These are phyloP conservation scores for Stichopus horrens DNA, from an alignment of 53 echinoderm and acorn worm species.

Conservation along the genomic window DNA sequence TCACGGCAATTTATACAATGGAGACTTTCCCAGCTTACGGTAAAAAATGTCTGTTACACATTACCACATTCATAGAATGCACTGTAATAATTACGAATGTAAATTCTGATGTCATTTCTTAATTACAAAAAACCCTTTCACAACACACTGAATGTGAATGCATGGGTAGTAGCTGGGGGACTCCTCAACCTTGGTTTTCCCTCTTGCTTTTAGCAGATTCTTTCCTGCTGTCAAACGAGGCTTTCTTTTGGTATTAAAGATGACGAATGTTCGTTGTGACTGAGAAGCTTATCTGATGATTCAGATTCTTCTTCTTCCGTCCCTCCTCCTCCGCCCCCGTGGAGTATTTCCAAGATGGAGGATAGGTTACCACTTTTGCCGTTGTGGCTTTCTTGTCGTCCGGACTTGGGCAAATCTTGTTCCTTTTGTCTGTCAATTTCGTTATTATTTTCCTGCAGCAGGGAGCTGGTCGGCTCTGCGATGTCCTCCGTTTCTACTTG, in stretches of 20 bases:
- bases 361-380: background rate
- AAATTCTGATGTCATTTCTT: no score
- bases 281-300: slow-evolving; percentile 26
- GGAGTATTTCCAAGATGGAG: slow-evolving; percentile 2
- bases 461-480: slow-evolving; percentile 17
- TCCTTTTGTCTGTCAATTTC: background rate
- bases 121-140: no score
- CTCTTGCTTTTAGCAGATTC: background rate
- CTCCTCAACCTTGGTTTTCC: no score
- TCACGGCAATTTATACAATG: no score
- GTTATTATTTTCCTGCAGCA: slow-evolving; percentile 34
- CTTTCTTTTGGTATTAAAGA: slow-evolving; percentile 7
- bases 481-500: background rate
- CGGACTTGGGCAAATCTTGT: background rate
- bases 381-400: background rate
- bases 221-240: background rate
- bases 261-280: background rate
- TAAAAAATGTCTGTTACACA: no score
- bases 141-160: no score
- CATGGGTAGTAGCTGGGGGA: background rate
- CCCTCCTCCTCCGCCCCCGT: background rate
- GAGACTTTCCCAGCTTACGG: no score
- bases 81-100: no score
- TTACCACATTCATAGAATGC: no score
- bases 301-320: background rate